A percentile compares a stretch with the other conserved stretches of the same genome.
Evolutionary conservation across 2,888 invertebrate genomes (phyloP).

Genomic region (Lagria hirta): DNA sequence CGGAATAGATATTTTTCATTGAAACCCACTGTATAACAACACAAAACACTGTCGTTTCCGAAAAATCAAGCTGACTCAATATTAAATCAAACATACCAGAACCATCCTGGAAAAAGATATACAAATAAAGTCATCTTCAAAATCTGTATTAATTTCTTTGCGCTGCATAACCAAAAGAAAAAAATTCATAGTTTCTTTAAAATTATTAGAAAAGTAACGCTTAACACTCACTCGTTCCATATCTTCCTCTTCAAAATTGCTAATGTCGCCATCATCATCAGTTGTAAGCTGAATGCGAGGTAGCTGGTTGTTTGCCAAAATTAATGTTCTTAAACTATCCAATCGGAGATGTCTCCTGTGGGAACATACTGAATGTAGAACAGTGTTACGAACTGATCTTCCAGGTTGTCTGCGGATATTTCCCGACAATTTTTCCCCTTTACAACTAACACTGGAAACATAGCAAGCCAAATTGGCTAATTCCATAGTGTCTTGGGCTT

Average conservation of each 20-base stretch:
- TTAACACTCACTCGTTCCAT: conserved; percentile 61
- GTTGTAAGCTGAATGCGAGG: conserved; percentile 78
- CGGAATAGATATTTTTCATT: too few species aligned
- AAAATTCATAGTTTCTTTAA: conserved; percentile 12
- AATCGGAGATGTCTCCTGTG: conserved; percentile 83
- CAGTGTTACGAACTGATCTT: conserved; percentile 70
- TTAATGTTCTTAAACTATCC: conserved; percentile 77
- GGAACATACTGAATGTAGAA: conserved; percentile 78
- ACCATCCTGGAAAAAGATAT: conserved; percentile 19
- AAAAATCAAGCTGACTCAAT: conserved; percentile 5
- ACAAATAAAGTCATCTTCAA: conserved; percentile 27
- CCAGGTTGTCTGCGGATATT: conserved; percentile 55
- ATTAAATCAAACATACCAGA: conserved; percentile 14
- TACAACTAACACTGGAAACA: conserved; percentile 27
- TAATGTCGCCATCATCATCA: conserved; percentile 67
- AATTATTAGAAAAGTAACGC: too few species aligned
- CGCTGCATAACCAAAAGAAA: conserved; percentile 22
- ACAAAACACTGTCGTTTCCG: conserved; percentile 4
- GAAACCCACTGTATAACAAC: too few species aligned
- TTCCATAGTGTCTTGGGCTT: conserved; percentile 61
- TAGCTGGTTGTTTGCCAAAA: conserved; percentile 84
- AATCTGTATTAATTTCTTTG: conserved; percentile 23
- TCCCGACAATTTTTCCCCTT: conserved; percentile 47
- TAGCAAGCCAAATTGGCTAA: conserved; percentile 74
- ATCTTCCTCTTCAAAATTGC: conserved; percentile 61